Evolutionary conservation across 1,140 invertebrate genomes (phyloP).

Genomic region (Panagrolaimus sp.): DNA sequence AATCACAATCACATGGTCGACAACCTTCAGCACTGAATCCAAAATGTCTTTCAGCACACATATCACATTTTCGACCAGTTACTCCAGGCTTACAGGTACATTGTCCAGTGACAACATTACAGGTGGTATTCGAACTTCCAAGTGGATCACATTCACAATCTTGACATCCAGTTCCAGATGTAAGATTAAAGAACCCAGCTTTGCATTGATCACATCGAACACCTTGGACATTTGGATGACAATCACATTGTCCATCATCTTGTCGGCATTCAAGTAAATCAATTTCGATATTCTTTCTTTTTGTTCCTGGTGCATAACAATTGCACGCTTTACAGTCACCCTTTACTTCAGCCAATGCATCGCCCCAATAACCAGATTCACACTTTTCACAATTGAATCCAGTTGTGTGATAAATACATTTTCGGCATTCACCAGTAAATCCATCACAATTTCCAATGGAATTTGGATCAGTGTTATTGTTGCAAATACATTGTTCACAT

Average conservation of each 20-base stretch:
- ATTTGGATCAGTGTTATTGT: conserved; percentile 87
- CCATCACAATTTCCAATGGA: conserved; percentile 86
- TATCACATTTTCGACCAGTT: conserved; percentile 70
- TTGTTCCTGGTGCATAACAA: conserved; percentile 76
- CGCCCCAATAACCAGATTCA: conserved; percentile 68
- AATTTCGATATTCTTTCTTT: conserved; percentile 57
- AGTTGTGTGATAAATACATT: conserved; percentile 90
- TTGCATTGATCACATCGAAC: conserved; percentile 81
- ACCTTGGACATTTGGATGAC: conserved; percentile 79
- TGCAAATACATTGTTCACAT: conserved; percentile 83
- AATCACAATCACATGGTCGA: conserved; percentile 53
- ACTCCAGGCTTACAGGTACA: conserved; percentile 74
- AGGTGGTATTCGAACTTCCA: conserved; percentile 76
- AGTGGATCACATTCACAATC: conserved; percentile 78
- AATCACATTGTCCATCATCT: conserved; percentile 75
- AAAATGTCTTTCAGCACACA: conserved; percentile 77
- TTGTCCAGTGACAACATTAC: conserved; percentile 74
- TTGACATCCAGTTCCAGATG: conserved; percentile 69
- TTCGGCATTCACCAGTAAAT: conserved; percentile 84
- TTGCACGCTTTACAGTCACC: conserved; percentile 41
- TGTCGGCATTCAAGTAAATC: conserved; percentile 75
- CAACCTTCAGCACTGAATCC: conserved; percentile 73
- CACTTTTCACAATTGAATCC: conserved; percentile 79
- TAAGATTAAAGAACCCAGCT: conserved; percentile 72
- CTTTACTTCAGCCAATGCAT: conserved; percentile 53